Evolutionary conservation across 2,888 invertebrate genomes (phyloP), one percentile per base, ranked within the genome.

Genomic region (Creontiades dilutus): DNA sequence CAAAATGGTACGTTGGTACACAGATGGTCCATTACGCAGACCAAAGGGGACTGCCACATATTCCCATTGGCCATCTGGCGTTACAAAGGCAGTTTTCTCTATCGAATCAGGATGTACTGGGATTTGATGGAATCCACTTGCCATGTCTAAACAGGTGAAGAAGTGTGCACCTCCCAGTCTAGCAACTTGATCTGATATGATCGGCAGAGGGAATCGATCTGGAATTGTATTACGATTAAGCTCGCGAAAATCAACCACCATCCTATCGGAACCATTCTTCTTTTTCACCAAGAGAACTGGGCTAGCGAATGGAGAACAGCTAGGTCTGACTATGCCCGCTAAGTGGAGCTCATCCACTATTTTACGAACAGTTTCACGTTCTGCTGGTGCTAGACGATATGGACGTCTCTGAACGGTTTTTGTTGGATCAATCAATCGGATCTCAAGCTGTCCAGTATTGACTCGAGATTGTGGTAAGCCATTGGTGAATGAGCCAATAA

Each of bases 1-100:
- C 37, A 91, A 92, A 0, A 93, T 91, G 87, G 90, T 93, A 13
- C 92, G 90, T 76, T 93, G 92, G 76, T 93, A 93, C 0, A 92
- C 91, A 0, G 92, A 89, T 0, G 92, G 92, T 0, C 92, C 92
- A 55, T 93, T 93, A 93, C 92, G 3, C 3, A 87, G 11, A 0
- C 75, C 87, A 87, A 75, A 87, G 14, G 75, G 87, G 75, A 75
- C 75, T 23, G 87, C n/a, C 16, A 76, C 16, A 46, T 55, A 87
- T n/a, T 37, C 75, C 87, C 84, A 84, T 47, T 23, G 61, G 13
- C 86, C 86, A 27, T 86, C 68, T n/a, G 37, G 37, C 3, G 37
- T 37, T 37, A 4, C 37, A 37, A 37, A 37, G 37, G 37, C 37
- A 2, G 37, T 37, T 37, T 37, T 37, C 7, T 37, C 37, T 4